Base-by-base conservation (phyloP, 2,797 vertebrate genomes). In the Propithecus deckenii region DNA sequence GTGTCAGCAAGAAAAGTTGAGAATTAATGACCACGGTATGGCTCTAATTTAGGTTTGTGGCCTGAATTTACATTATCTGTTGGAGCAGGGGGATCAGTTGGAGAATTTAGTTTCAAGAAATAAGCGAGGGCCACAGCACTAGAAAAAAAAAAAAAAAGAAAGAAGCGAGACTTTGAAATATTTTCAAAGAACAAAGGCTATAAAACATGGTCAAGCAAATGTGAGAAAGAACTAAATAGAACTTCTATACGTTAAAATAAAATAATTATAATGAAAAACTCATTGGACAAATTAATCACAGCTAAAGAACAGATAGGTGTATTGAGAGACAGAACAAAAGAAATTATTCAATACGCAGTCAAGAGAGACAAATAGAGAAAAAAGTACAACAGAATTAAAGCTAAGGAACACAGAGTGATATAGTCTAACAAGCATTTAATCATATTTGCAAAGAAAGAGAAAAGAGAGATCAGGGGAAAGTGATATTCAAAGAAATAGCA, bases 191-290 rank as follows among this genome's bases (percentile, higher is more conserved):
- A 83, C 75, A 97, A 71, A 41, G 25, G 0, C 65, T 89, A 94
- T 81, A 94, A 95, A 93, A 92, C 79, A 93, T 23, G 76, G 55
- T 25, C 57, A 46, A 75, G 74, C 7, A 91, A 59, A 69, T 89
- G 32, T 92, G 74, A 94, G 63, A 75, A 89, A 74, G 35, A 90
- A 81, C 22, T 8, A 83, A 67, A 93, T 28, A 86, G 38, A 91
- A 93, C 20, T 83, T 94, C 63, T 79, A 91, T 71, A 88, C 87
- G 78, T 95, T 86, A 94, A 92, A 96, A 84, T 52, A 43, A 25
- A 95, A 75, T 75, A 91, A 92, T 80, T 91, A 89, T 96, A 92
- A 76, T 87, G 28, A 95, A 97, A 97, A 94, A 55, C 7, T 83
- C 67, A 92, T 43, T 87, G 67, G 80, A 72, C 13, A 94, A 43